Conservation (phyloP, 1,140 invertebrate species). For the Cydia strobilella region DNA sequence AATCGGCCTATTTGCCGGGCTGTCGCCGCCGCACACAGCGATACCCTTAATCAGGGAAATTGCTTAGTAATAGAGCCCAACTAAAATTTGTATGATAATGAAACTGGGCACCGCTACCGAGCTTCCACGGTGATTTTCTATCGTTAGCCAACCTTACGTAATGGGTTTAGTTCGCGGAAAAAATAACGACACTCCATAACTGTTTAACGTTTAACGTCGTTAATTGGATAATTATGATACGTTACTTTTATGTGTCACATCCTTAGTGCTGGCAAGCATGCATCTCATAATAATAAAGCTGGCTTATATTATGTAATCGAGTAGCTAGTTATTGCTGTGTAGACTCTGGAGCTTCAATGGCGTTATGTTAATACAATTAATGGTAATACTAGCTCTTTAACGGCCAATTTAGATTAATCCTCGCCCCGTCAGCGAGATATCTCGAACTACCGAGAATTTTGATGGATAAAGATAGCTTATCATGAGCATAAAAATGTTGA, state of each 20-base stretch:
- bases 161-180: conserved; percentile 22
- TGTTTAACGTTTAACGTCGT: conserved; percentile 19
- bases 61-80: conserved; percentile 62
- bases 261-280: conserved; percentile 1
- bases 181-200: conserved; percentile 30
- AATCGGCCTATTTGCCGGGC: conserved; percentile 64
- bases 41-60: conserved; percentile 66
- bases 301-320: background rate
- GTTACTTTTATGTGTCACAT: conserved; percentile 28
- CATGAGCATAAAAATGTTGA: background rate
- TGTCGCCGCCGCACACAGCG: conserved; percentile 54
- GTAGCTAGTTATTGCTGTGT: conserved; percentile 2
- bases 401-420: conserved; percentile 28
- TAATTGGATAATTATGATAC: conserved; percentile 30
- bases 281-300: background rate
- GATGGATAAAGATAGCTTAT: conserved; percentile 12
- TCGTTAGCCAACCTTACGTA: conserved; percentile 35
- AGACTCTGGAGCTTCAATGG: conserved; percentile 9
- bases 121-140: conserved; percentile 41
- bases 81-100: conserved; percentile 66
- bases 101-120: conserved; percentile 43
- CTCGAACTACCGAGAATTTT: conserved; percentile 23
- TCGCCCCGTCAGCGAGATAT: background rate
- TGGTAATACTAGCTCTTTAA: conserved; percentile 13
- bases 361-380: conserved; percentile 23